Evolutionary conservation across 2,888 invertebrate species (phyloP), one percentile per base, ranked within the genome.

Genomic region (Argyresthia goedartella): DNA sequence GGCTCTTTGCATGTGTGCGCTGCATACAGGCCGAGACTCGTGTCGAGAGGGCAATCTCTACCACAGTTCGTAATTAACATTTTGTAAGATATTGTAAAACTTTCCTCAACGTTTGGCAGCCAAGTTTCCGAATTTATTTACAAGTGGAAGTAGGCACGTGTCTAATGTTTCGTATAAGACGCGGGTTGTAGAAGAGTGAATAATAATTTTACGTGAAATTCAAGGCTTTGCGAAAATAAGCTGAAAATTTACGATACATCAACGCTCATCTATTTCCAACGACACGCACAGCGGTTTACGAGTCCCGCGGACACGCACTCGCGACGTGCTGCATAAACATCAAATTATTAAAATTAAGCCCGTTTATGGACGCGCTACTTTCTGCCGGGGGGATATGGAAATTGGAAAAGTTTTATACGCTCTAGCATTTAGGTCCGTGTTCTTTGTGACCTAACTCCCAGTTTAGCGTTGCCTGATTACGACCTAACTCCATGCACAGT

Each of bases 331-430:
- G 66, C 71, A 69, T 69, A 71, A 71, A 74, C 67, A 71, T 65
- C 67, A 70, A 76, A 73, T 75, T 76, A 76, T 75, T 73, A 73
- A 75, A 75, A 74, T 73, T 71, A 69, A 66, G 66, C 63, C 67
- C 67, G 65, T 73, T 72, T 67, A 68, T 69, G 66, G 69, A 70
- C 69, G 65, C 67, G 56, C 64, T 65, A 71, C 70, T 72, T 70
- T 61, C 65, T 60, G 57, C 54, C 61, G 61, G 68, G 61, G 68
- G 25, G 3, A 67, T 69, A 68, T 67, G 66, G 67, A 74, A 73
- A 73, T 74, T 71, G 65, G 69, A 69, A 75, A 74, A 71, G 69
- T 73, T 76, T 66, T 57, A 57, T 56, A 65, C 59, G 66, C 63
- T 65, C 39, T 47, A 39, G 25, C 49, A 49, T 41, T 39, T 14